Percentiles rank a stretch among this genome's conserved stretches.
Evolutionary conservation across 2,113 vertebrate species (phyloP).

Genomic region (Sardina pilchardus): DNA sequence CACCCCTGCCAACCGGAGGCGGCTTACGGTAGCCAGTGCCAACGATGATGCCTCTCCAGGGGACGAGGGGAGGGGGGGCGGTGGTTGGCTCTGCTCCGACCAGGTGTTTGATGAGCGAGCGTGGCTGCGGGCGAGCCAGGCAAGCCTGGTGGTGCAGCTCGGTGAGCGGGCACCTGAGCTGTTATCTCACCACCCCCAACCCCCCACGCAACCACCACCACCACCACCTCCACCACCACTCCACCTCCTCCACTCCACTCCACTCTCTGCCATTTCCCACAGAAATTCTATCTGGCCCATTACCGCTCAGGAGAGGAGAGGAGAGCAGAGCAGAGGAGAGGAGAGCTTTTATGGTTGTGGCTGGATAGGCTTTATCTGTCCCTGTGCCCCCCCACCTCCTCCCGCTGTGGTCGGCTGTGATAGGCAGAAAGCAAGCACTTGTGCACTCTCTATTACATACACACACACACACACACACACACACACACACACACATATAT

Average conservation of each 20-base stretch:
- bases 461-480: constrained; percentile 7
- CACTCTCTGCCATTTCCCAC: neutral
- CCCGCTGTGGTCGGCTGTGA: neutral
- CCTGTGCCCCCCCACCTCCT: neutral
- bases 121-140: neutral
- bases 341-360: neutral
- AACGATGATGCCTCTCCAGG: neutral
- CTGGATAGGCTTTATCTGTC: constrained; percentile 6
- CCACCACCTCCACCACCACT: neutral
- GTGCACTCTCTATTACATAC: neutral
- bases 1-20: neutral
- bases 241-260: neutral
- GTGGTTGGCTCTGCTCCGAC: neutral
- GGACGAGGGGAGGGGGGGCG: neutral
- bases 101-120: neutral
- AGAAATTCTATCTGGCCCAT: constrained; percentile 5
- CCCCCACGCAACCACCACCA: neutral
- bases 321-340: neutral
- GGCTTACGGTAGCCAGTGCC: neutral
- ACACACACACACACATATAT: neutral
- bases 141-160: neutral
- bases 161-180: neutral
- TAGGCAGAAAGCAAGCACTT: neutral
- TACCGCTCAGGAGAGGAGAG: neutral
- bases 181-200: neutral